A percentile compares a stretch with the other conserved stretches of the same genome.
These are phyloP conservation scores for Mellivora capensis DNA, from an alignment of 2,113 vertebrate species.

Conservation along the genomic window DNA sequence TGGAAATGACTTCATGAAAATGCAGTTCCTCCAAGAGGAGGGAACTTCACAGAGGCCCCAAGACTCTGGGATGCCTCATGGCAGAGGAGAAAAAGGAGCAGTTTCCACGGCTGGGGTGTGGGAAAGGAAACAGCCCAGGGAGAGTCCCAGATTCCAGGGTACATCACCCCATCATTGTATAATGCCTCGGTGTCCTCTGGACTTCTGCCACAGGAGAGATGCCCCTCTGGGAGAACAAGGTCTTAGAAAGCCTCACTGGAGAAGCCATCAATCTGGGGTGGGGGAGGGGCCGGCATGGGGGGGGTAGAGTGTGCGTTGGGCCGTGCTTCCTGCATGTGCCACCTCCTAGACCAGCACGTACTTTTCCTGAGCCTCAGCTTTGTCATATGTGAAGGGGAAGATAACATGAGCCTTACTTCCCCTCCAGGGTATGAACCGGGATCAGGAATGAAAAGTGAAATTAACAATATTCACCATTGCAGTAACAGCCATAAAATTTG, in stretches of 20 bases:
- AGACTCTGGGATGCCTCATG: background rate
- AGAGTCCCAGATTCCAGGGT: background rate
- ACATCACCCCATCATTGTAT: accelerated
- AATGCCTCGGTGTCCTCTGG: background rate
- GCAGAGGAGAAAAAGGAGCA: background rate
- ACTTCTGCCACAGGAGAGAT: background rate
- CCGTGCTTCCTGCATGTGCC: background rate
- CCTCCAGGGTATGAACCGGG: background rate
- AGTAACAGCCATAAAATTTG: background rate
- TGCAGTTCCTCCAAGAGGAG: background rate
- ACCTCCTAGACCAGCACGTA: background rate
- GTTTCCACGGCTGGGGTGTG: background rate
- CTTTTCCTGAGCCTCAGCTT: background rate
- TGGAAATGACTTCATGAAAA: background rate
- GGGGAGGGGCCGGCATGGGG: background rate
- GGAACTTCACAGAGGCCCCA: background rate
- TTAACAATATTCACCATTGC: background rate
- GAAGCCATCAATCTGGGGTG: background rate
- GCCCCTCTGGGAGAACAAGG: background rate
- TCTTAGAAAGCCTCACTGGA: background rate
- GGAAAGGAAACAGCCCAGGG: background rate
- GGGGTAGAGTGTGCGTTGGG: background rate
- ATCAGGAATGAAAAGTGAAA: background rate
- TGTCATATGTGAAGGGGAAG: background rate
- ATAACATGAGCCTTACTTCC: background rate